Base-by-base conservation (phyloP, 2,113 vertebrate genomes). In the Oenanthe oenanthe region DNA sequence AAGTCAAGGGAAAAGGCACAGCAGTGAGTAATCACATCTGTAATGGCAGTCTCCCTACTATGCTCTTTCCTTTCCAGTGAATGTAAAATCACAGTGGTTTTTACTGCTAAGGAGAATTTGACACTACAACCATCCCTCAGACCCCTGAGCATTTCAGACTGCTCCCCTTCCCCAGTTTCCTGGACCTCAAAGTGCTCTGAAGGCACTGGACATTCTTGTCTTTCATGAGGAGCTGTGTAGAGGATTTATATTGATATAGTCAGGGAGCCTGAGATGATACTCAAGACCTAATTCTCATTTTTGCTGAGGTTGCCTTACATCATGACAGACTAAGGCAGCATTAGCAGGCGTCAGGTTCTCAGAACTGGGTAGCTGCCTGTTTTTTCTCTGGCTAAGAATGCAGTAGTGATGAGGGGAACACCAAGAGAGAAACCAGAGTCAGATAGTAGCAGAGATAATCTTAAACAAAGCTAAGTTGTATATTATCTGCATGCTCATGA, bases 291-390 rank as follows among this genome's bases (percentile, higher is more conserved):
- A 25, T 53, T 79, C 32, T 80, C 19, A 26, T 61, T 77, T 83
- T 70, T 31, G 20, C 75, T 51, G 43, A 40, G 24, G 20, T 51
- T 61, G 32, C 38, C 63, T 79, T 57, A 40, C 12, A 60, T 28
- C 36, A 31, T 26, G 7, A 18, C 8, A 34, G 29, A 60, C 10
- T 32, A 43, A 74, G 75, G 36, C 29, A 68, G 34, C 13, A 8
- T 31, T 32, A 67, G 47, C 18, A 79, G 36, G 47, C 63, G 43
- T 71, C 34, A 29, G 31, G 31, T n/a, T 76, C 34, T 60, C 29
- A 2, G 21, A 78, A 42, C 38, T 56, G 40, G 0, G 0, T 20
- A 42, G 67, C 34, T 66, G 48, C 47, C 34, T 73, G 20, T 0
- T 48, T 92, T 80, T 83, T 9, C 42, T 58, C 66, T 79, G 58